These are phyloP conservation scores for Scomber scombrus DNA, from an alignment of 2,113 vertebrate genomes.

Conservation along the genomic window DNA sequence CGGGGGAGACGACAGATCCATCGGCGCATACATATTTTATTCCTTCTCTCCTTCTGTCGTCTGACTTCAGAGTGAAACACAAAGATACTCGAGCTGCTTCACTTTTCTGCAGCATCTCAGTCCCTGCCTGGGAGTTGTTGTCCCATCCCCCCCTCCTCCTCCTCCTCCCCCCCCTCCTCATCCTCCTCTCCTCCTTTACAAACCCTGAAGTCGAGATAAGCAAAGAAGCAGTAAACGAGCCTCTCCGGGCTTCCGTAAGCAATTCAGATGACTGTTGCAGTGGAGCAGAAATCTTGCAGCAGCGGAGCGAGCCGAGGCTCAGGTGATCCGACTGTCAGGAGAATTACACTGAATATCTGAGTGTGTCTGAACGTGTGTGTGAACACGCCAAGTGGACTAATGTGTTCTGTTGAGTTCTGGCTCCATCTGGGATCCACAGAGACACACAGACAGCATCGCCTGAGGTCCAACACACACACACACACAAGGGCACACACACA, in stretches of 20 bases:
- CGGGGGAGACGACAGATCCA: constrained; percentile 6
- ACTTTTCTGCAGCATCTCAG: not conserved
- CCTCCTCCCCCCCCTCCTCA: not conserved
- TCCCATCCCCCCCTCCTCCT: not conserved
- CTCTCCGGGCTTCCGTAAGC: constrained; percentile 53
- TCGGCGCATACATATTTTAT: not conserved
- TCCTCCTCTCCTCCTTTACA: not conserved
- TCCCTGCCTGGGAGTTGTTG: constrained; percentile 36
- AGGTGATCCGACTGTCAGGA: constrained; percentile 74
- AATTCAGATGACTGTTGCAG: constrained; percentile 47
- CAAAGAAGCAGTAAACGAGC: constrained; percentile 36
- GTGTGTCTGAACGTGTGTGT: constrained; percentile 60
- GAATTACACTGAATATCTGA: constrained; percentile 55
- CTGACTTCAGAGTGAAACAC: not conserved
- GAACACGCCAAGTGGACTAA: constrained; percentile 76
- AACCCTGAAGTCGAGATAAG: constrained; percentile 15
- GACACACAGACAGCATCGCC: constrained; percentile 62
- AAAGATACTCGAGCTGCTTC: not conserved
- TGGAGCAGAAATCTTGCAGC: constrained; percentile 61
- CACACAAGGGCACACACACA: constrained; percentile 33
- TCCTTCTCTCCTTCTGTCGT: not conserved
- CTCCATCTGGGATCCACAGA: constrained; percentile 80
- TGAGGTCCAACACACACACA: constrained; percentile 55
- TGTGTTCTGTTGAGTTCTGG: constrained; percentile 72
- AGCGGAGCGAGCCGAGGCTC: constrained; percentile 58